phyloP scores from a whole-genome alignment of 2,113 vertebrate genomes.

The Rissa tridactyla region DNA sequence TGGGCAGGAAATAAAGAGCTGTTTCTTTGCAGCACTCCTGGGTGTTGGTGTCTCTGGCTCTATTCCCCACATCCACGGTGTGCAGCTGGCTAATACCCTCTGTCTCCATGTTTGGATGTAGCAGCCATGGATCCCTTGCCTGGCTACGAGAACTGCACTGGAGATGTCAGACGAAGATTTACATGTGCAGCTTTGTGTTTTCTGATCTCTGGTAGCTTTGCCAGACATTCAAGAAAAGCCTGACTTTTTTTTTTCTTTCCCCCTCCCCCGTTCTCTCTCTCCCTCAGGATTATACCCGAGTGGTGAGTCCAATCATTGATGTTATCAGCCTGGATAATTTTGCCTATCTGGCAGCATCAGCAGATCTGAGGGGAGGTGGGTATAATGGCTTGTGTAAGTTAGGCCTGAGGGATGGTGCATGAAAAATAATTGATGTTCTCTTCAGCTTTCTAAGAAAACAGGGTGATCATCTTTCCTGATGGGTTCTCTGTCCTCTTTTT shows the following conservation, averaged over 20 bases:
- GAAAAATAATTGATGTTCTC: not conserved
- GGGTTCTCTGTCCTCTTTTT: not conserved
- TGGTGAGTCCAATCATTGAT: slow-evolving; percentile 98
- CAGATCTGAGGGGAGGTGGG: slow-evolving; percentile 95
- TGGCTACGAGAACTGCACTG: not conserved
- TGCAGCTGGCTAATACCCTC: not conserved
- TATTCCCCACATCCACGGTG: not conserved
- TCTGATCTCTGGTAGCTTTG: not conserved
- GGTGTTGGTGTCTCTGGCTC: not conserved
- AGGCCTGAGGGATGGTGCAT: not conserved
- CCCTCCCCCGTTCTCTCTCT: not conserved
- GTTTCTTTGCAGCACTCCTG: not conserved
- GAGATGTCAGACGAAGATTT: not conserved
- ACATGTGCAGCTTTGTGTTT: not conserved
- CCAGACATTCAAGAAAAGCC: not conserved
- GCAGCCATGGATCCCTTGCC: not conserved
- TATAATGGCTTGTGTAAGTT: not conserved
- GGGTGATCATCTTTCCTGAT: not conserved
- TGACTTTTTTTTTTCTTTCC: not conserved
- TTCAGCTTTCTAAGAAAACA: not conserved
- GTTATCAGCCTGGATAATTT: slow-evolving; percentile 99
- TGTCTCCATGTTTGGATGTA: not conserved
- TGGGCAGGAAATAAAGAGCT: not conserved
- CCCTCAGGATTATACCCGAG: slow-evolving; percentile 90
- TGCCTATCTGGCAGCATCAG: slow-evolving; percentile 95